Conservation (phyloP, 2,113 vertebrate genomes). For the Rana temporaria region DNA sequence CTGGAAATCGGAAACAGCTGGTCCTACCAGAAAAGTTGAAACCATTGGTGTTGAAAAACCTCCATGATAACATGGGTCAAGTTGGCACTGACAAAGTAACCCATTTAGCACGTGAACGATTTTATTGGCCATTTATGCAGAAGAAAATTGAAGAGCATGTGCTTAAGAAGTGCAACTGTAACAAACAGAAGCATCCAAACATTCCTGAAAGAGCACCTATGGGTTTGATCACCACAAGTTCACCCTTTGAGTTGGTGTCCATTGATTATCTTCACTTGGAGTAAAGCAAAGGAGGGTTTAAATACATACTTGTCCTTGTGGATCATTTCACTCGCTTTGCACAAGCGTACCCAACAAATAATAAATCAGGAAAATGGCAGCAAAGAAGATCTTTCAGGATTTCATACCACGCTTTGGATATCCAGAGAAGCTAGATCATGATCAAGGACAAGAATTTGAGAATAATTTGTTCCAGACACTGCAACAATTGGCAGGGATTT, state of each 20-base stretch:
- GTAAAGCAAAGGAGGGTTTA: not conserved
- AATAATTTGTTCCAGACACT: slow-evolving; percentile 43
- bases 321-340: not conserved
- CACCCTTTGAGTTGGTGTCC: not conserved
- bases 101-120: no score
- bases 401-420: slow-evolving; percentile 41
- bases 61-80: no score
- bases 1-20: no score
- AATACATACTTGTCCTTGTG: not conserved
- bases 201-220: not conserved
- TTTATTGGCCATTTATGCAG: no score
- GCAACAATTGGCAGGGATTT: slow-evolving; percentile 6
- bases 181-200: no score
- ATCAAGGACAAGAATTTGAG: slow-evolving; percentile 31
- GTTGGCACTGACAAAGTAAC: no score
- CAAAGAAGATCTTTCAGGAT: not conserved
- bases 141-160: no score
- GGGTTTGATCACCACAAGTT: not conserved
- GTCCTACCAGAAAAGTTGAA: no score
- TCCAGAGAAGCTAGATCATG: slow-evolving; percentile 55
- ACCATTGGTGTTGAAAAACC: no score
- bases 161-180: no score
- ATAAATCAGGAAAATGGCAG: not conserved
- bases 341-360: not conserved
- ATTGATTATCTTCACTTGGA: not conserved